Evolutionary conservation across 2,113 vertebrate genomes (phyloP), one percentile per base, ranked within the genome.

Genomic region (Caloenas nicobarica): DNA sequence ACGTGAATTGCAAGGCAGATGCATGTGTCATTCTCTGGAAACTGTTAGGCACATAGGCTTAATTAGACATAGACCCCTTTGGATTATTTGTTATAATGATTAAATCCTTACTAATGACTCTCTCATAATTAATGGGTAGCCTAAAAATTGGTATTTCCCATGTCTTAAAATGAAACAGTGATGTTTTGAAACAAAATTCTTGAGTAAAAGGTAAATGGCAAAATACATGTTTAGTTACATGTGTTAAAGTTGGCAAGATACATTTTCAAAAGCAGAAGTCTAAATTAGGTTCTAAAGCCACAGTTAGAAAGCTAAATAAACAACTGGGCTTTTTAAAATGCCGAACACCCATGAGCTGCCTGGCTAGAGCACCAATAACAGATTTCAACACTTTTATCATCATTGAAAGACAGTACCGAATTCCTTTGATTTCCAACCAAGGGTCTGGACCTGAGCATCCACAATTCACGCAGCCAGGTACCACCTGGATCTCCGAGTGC

Each of bases 231-330:
- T 94, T 91, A 66, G 86, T 66, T 94, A 71, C 34, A 74, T 68
- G 83, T 64, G 69, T 83, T 91, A 38, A 78, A 34, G 42, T 66
- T 90, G 91, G 69, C 56, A 83, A 96, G 73, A 81, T 53, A 50
- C 6, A 23, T 84, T 96, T 95, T 57, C 60, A 89, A 91, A 86
- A 73, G 81, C 4, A 69, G 42, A 7, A 85, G 28, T 77, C 61
- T 93, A 88, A 93, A 81, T 94, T 86, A 93, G 65, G 38, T 95
- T 77, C 78, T 85, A 85, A 80, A 91, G 44, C 33, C 23, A 16
- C 36, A 76, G 53, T 61, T 76, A 85, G 65, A 91, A 89, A 91
- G 31, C 54, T 85, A 93, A 88, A 80, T 89, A 95, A 93, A 91
- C 66, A 95, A 23, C 40, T 56, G 18, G n/a, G 21, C 23, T 82